A percentile compares a stretch with the other conserved stretches of the same genome.
Conservation (phyloP, 1,140 invertebrate species). For the Brachionus plicatilis region DNA sequence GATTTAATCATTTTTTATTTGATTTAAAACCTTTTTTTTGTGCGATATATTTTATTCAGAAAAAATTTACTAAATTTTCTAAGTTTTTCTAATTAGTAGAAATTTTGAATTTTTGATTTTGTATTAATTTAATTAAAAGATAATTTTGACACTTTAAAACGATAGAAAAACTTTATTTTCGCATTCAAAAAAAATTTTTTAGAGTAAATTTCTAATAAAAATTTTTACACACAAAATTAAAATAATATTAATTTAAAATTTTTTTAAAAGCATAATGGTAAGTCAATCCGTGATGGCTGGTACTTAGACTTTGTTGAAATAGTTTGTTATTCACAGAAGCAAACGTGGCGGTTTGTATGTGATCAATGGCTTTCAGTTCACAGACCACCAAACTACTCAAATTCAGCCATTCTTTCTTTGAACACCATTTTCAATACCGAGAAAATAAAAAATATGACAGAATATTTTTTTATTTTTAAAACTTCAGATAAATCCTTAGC, state of each 20-base stretch:
- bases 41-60: too few species aligned
- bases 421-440: neutral
- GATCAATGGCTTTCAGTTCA: slow-evolving; percentile 23
- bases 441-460: neutral
- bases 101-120: too few species aligned
- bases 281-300: neutral
- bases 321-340: neutral
- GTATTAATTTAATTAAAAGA: too few species aligned
- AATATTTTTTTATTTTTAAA: slow-evolving; percentile 28
- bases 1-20: too few species aligned
- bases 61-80: too few species aligned
- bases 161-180: too few species aligned
- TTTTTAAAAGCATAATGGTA: neutral
- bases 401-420: neutral
- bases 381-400: neutral
- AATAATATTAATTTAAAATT: neutral
- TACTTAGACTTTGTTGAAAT: slow-evolving; percentile 34
- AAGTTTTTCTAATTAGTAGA: too few species aligned
- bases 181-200: too few species aligned
- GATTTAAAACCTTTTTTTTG: too few species aligned
- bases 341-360: slow-evolving; percentile 35
- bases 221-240: neutral
- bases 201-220: neutral
- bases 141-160: too few species aligned
- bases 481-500: neutral